Evolutionary conservation across 2,888 invertebrate genomes (phyloP), one percentile per base, ranked within the genome.

Genomic region (Drosophila nr. medialis): DNA sequence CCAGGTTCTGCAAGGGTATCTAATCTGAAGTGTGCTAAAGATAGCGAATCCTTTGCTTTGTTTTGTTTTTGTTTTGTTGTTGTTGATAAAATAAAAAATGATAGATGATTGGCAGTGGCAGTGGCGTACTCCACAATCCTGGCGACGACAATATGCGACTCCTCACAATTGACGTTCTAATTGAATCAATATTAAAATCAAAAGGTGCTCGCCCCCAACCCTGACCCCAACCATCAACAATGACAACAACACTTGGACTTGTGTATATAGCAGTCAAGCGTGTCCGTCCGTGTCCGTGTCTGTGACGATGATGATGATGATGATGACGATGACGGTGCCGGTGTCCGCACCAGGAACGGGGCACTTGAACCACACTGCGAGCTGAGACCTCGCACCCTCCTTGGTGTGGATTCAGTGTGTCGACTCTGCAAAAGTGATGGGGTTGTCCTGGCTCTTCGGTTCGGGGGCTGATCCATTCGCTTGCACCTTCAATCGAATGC

Each of bases 101-200:
- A 60, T 69, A 50, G 59, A 42, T 64, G 64, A 75, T 60, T 63
- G 65, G 50, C 56, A 51, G 65, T 63, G 65, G 50, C 56, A 51
- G 65, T n/a, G 56, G 32, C 40, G 30, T 29, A 58, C 75, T 76
- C 61, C 72, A 76, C 76, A 72, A 76, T 67, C 64, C 63, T 72
- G 64, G 51, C 55, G 62, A 58, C 54, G 48, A 56, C 56, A 65
- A 66, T 63, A 49, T 62, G 63, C 55, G 59, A 40, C 63, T 62
- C 50, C 49, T 60, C 67, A 38, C 72, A 79, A 77, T 81, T 86
- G 84, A 84, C 84, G 67, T 77, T 84, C 66, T 85, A 85, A 85
- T 85, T 85, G 84, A 85, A 86, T 85, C 86, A 86, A 86, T 86
- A 85, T 81, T 70, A 79, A 81, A 84, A 80, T 83, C 81, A 79